phyloP scores from a whole-genome alignment of 1,140 invertebrate genomes.

The Oscheius sp. region DNA sequence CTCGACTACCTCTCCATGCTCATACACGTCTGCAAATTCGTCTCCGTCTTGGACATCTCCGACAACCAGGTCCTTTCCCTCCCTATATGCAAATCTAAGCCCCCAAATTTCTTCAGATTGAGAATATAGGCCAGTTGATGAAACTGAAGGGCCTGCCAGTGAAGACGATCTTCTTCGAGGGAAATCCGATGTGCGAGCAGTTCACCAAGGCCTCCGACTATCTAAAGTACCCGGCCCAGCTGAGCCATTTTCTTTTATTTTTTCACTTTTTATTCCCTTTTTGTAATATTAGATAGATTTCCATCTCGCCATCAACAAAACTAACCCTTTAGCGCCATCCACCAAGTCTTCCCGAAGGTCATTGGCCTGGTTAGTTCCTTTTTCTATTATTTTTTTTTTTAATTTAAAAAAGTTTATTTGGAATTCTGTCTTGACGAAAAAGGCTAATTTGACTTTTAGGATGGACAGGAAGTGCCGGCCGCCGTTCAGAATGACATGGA shows the following conservation, averaged over 20 bases:
- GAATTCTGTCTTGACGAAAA: too few species aligned
- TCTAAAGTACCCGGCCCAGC: constrained; percentile 4
- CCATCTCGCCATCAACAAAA: neutral
- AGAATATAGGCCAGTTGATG: neutral
- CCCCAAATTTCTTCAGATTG: neutral
- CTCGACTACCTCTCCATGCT: neutral
- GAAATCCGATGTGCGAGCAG: constrained; percentile 7
- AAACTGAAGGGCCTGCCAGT: constrained; percentile 5
- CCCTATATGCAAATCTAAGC: neutral
- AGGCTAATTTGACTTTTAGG: constrained; percentile 1
- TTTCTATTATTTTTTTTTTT: neutral
- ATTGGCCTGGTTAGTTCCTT: neutral
- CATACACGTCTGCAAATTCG: neutral
- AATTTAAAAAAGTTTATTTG: too few species aligned
- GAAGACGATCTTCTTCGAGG: constrained; percentile 7
- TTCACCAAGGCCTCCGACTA: neutral
- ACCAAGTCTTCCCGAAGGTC: neutral
- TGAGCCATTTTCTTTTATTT: neutral
- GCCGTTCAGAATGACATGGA: neutral
- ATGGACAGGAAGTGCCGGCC: constrained; percentile 18
- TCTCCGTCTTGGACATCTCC: neutral
- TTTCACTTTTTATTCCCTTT: neutral
- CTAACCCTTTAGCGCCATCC: neutral
- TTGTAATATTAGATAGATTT: neutral
- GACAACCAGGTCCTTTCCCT: neutral